Conservation (phyloP, 1,140 invertebrate species). For the Myzus persicae region DNA sequence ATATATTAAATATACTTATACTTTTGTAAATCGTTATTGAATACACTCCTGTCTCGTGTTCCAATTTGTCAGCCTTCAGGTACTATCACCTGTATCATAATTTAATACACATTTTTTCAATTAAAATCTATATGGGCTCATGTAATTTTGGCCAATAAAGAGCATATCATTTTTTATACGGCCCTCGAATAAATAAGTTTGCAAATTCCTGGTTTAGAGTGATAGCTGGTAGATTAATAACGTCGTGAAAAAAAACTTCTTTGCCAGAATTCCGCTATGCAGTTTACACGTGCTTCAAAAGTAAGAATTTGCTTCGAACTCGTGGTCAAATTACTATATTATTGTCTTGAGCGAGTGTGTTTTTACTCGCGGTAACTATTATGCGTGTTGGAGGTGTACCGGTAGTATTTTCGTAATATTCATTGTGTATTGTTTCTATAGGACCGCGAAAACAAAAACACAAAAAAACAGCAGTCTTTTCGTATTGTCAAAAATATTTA, state of each 20-base stretch:
- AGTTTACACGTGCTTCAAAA: background rate
- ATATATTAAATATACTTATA: too few species aligned
- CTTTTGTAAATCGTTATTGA: too few species aligned
- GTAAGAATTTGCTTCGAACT: background rate
- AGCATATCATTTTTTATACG: too few species aligned
- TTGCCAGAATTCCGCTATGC: background rate
- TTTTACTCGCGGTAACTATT: background rate
- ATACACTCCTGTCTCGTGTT: too few species aligned
- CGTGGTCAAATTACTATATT: background rate
- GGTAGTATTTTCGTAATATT: background rate
- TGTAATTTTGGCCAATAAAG: too few species aligned
- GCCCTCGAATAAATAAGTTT: too few species aligned
- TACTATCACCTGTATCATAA: too few species aligned
- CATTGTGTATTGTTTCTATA: background rate
- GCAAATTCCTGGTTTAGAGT: too few species aligned
- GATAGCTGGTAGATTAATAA: background rate
- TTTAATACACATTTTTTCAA: too few species aligned
- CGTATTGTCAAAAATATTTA: conserved; percentile 12
- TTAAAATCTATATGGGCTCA: too few species aligned
- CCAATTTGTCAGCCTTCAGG: too few species aligned
- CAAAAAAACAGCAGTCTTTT: background rate
- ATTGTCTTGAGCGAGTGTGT: background rate
- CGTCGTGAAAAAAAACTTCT: background rate
- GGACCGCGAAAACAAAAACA: background rate
- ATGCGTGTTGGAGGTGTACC: background rate